These are phyloP conservation scores for Crotalus helleri DNA, from an alignment of 2,113 vertebrate species.

Conservation along the genomic window DNA sequence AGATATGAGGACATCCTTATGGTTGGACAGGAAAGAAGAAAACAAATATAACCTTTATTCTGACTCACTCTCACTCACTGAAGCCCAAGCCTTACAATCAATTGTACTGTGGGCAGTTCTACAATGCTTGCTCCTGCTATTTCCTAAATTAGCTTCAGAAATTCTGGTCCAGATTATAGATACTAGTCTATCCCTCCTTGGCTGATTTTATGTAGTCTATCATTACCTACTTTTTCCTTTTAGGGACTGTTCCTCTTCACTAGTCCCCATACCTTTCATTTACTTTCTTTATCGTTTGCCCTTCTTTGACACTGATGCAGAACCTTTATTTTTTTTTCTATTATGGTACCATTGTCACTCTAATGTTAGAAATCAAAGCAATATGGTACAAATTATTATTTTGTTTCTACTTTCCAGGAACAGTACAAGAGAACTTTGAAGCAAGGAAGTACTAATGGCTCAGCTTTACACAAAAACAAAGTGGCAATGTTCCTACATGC, in stretches of 20 bases:
- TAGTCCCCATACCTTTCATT: background rate
- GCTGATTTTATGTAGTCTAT: background rate
- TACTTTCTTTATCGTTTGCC: background rate
- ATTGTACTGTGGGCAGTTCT: background rate
- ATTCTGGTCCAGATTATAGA: background rate
- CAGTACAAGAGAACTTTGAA: background rate
- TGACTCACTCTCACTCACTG: background rate
- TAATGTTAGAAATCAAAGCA: background rate
- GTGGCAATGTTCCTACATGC: background rate
- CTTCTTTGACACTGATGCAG: background rate
- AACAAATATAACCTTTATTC: background rate
- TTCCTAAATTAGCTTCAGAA: background rate
- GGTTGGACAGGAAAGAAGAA: background rate
- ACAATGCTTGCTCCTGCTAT: background rate
- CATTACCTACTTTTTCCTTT: background rate
- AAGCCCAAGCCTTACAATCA: rapidly evolving
- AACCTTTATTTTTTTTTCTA: background rate
- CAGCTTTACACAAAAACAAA: background rate
- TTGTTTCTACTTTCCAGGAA: background rate
- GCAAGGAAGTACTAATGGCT: background rate
- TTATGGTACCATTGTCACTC: background rate
- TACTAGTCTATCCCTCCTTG: background rate
- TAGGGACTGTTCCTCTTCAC: background rate
- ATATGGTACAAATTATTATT: background rate
- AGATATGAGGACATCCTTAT: conserved; percentile 15